Base-by-base conservation (phyloP, 2,113 vertebrate species). In the Aix galericulata region DNA sequence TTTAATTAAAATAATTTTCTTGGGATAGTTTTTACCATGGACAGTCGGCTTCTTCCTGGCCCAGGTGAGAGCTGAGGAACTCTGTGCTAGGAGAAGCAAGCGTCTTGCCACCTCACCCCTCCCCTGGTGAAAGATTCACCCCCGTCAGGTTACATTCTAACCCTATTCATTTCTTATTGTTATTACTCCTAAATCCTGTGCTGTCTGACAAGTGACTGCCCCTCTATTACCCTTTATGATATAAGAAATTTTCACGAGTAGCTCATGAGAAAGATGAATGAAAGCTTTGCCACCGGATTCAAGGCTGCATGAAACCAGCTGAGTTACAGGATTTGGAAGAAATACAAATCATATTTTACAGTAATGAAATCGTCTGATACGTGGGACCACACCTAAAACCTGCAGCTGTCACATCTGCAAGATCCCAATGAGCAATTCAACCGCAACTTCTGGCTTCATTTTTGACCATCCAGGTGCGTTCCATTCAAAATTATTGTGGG, bases 241-340 rank as follows among this genome's bases (percentile, higher is more conserved):
- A 6, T 0, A 63, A 55, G 8, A 14, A 50, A 89, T 12, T 25
- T 76, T 68, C 21, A 69, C 59, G 55, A 86, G 26, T 16, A 83
- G 34, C 44, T 89, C n/a, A 56, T 89, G 6, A 55, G 6, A 59
- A 59, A 88, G 53, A 36, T 4, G 12, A 79, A 67, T 42, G 8
- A 82, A 93, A 91, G 21, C 42, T 67, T 72, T 79, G 71, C 79
- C 50, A 20, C 31, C 59, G 21, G 23, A 78, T 66, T 87, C 36
- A 87, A 84, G 40, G 31, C 40, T 82, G 42, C 46, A 46, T 4
- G 16, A 89, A 84, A 75, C 29, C 48, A 58, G 8, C n/a, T 31
- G n/a, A 10, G 38, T 48, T 86, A 68, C 80, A 64, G 29, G n/a
- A 62, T 92, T 46, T 17, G 25, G 16, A 86, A 80, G 58, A 76